Evolutionary conservation across 2,888 invertebrate species (phyloP).

Genomic region (Caenorhabditis virilis): DNA sequence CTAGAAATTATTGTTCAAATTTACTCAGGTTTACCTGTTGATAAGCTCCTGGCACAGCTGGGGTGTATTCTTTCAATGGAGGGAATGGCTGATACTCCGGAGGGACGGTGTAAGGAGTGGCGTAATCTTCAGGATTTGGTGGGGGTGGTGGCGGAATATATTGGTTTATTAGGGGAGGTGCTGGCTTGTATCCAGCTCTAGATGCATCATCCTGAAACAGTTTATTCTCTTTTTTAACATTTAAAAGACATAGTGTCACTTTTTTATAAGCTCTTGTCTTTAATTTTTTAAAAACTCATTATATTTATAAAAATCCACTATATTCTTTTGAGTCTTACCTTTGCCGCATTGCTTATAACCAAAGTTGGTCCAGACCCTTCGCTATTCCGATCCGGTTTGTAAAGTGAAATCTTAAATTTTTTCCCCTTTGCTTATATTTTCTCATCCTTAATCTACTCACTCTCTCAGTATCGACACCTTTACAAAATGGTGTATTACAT

Average conservation of each 20-base stretch:
- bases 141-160: slow-evolving; percentile 28
- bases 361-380: slow-evolving; percentile 28
- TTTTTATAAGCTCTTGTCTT: too few species aligned
- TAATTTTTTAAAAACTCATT: too few species aligned
- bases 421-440: too few species aligned
- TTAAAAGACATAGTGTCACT: too few species aligned
- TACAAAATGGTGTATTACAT: slow-evolving; percentile 15
- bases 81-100: slow-evolving; percentile 30
- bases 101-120: slow-evolving; percentile 27
- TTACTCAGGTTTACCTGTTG: too few species aligned
- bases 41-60: too few species aligned
- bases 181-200: slow-evolving; percentile 30
- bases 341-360: slow-evolving; percentile 46
- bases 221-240: too few species aligned
- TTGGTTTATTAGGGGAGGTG: slow-evolving; percentile 24
- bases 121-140: slow-evolving; percentile 30
- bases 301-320: too few species aligned
- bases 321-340: too few species aligned
- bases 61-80: slow-evolving; percentile 7
- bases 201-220: slow-evolving; percentile 34
- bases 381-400: slow-evolving; percentile 35
- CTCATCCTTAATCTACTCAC: too few species aligned
- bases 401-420: slow-evolving; percentile 25
- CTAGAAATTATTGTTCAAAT: too few species aligned
- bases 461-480: slow-evolving; percentile 36